Evolutionary conservation across 2,113 vertebrate genomes (phyloP).

Genomic region (Rousettus leschenaultii): DNA sequence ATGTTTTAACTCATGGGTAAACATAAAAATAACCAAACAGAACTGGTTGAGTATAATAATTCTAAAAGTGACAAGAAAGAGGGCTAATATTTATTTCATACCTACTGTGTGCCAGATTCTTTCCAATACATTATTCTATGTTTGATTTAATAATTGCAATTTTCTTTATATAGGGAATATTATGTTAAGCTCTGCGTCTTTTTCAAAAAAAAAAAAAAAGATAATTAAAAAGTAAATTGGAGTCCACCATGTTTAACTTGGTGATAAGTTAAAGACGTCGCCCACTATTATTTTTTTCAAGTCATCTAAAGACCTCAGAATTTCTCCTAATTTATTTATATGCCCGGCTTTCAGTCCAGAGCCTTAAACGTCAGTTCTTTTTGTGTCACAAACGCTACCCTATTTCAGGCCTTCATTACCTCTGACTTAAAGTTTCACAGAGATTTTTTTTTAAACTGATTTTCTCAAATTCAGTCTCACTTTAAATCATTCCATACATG

Average conservation of each 20-base stretch:
- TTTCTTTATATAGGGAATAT: background rate
- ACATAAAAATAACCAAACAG: background rate
- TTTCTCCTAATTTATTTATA: background rate
- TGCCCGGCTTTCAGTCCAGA: background rate
- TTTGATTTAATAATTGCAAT: background rate
- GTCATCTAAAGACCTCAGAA: background rate
- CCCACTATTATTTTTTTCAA: background rate
- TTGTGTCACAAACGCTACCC: background rate
- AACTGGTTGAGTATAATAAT: background rate
- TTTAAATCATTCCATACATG: background rate
- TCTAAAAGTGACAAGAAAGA: background rate
- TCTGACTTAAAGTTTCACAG: conserved; percentile 9
- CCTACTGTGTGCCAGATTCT: background rate
- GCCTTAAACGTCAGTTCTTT: background rate
- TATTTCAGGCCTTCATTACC: background rate
- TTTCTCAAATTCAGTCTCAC: background rate
- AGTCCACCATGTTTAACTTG: background rate
- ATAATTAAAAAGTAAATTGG: background rate
- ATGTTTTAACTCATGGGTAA: background rate
- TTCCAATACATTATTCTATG: background rate
- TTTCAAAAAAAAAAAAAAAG: background rate
- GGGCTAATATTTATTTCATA: background rate
- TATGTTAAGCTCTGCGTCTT: background rate
- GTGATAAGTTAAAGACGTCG: background rate
- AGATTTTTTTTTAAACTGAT: background rate